Percentiles rank a stretch among this genome's conserved stretches.
Evolutionary conservation across 2,888 invertebrate species (phyloP).

Genomic region (Gisinianus flammeolus): DNA sequence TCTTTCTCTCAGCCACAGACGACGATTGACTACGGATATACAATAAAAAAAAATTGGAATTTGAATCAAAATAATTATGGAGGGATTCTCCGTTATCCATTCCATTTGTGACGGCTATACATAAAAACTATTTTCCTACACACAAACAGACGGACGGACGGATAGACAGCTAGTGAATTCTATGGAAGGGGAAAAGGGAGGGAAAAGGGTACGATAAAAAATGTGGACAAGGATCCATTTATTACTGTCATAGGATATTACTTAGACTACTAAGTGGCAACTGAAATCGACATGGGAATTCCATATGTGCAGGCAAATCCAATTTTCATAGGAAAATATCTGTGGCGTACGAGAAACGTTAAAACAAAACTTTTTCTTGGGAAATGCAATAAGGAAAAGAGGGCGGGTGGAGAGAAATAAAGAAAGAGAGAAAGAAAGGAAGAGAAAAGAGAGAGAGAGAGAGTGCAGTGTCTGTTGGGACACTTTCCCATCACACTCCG

Average conservation of each 20-base stretch:
- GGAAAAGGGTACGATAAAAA: slow-evolving; percentile 10
- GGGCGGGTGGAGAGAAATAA: background rate
- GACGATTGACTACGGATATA: too few species aligned
- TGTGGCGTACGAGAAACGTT: background rate
- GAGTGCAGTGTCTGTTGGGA: background rate
- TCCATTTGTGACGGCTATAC: background rate
- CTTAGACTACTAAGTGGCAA: slow-evolving; percentile 34
- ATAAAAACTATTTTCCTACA: too few species aligned
- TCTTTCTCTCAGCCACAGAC: too few species aligned
- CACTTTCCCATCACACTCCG: background rate
- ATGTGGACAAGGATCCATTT: slow-evolving; percentile 29
- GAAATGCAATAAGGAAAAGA: slow-evolving; percentile 7
- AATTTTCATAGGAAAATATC: slow-evolving; percentile 30
- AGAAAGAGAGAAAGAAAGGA: too few species aligned
- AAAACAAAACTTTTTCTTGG: slow-evolving; percentile 15
- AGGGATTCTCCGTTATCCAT: background rate
- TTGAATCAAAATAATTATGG: background rate
- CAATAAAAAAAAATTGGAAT: too few species aligned
- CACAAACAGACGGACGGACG: too few species aligned
- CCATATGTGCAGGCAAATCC: slow-evolving; percentile 19
- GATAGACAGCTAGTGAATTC: background rate
- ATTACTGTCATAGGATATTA: slow-evolving; percentile 38
- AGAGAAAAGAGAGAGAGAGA: too few species aligned
- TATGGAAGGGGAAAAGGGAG: background rate
- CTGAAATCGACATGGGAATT: slow-evolving; percentile 28